Evolutionary conservation across 23 tunicate genomes (phyloP), one percentile per base, ranked within the genome.

Genomic region (Trididemnum miniatum): DNA sequence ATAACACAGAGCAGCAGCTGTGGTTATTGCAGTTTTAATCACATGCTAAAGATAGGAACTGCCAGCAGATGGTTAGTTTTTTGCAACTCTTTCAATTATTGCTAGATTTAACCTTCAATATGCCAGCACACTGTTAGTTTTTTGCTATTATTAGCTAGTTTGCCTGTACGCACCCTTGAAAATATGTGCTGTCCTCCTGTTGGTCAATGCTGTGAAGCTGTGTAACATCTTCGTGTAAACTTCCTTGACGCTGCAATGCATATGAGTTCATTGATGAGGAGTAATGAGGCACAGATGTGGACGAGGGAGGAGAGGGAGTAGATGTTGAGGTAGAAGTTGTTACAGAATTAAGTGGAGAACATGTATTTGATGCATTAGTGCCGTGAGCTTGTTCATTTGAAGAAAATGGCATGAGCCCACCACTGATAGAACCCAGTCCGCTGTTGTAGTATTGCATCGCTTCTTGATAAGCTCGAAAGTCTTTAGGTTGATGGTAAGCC

Each of bases 131-230:
- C n/a, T n/a, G n/a, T n/a, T n/a, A n/a, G n/a, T n/a, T n/a, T n/a
- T n/a, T n/a, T n/a, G n/a, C n/a, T n/a, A n/a, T n/a, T n/a, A n/a
- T n/a, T 69, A 3, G 37, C 76, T 79, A 86, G 84, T 79, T 86
- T 67, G 90, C 84, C 12, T 77, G 97, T 91, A 91, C 97, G 97
- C 97, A 91, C 97, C 97, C 97, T 86, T 81, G 90, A 78, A 80
- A 91, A 76, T 85, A 91, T 18, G 79, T 51, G 28, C 84, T 50
- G 31, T 89, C 74, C 1, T 91, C 89, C 38, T 37, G 77, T 0
- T 84, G 91, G 26, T 91, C 90, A 27, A 77, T 63, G 40, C 76
- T 59, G 59, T 91, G 90, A 7, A 75, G 29, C 20, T 75, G 79
- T 20, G 63, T 71, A n/a, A 40, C 83, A 1, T 75, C 29, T 34